Percentiles rank a stretch among this genome's conserved stretches.
These are phyloP conservation scores for Diabrotica virgifera DNA, from an alignment of 1,140 invertebrate genomes.

Conservation along the genomic window DNA sequence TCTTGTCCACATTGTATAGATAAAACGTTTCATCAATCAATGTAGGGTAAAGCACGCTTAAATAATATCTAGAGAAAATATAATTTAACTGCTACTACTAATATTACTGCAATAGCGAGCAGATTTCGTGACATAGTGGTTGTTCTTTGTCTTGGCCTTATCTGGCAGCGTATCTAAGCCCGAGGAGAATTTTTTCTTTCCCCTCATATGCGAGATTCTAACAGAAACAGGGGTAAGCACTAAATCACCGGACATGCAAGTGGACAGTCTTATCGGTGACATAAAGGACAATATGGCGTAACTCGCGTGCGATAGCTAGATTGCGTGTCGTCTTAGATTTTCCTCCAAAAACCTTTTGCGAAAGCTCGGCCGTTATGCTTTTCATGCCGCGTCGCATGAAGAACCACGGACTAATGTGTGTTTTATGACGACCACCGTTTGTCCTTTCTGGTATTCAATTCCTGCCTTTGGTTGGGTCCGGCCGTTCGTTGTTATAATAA, in stretches of 20 bases:
- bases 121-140: background rate
- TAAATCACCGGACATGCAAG: constrained; percentile 42
- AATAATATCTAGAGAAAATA: too few species aligned
- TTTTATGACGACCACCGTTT: constrained; percentile 14
- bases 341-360: constrained; percentile 18
- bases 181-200: background rate
- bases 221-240: constrained; percentile 26
- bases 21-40: too few species aligned
- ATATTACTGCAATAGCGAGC: background rate
- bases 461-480: background rate
- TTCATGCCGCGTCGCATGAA: constrained; percentile 23
- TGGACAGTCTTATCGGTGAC: constrained; percentile 46
- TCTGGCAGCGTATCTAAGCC: background rate
- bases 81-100: too few species aligned
- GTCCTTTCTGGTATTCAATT: constrained; percentile 7
- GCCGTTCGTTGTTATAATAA: too few species aligned
- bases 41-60: too few species aligned
- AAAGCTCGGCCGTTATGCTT: constrained; percentile 29
- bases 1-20: too few species aligned
- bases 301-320: constrained; percentile 44
- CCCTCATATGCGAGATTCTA: constrained; percentile 27
- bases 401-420: constrained; percentile 13
- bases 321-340: constrained; percentile 37
- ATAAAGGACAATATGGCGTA: constrained; percentile 45
- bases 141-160: background rate